A percentile compares a stretch with the other conserved stretches of the same genome.
phyloP scores from a whole-genome alignment of 2,113 vertebrate species.

The Athene cunicularia region DNA sequence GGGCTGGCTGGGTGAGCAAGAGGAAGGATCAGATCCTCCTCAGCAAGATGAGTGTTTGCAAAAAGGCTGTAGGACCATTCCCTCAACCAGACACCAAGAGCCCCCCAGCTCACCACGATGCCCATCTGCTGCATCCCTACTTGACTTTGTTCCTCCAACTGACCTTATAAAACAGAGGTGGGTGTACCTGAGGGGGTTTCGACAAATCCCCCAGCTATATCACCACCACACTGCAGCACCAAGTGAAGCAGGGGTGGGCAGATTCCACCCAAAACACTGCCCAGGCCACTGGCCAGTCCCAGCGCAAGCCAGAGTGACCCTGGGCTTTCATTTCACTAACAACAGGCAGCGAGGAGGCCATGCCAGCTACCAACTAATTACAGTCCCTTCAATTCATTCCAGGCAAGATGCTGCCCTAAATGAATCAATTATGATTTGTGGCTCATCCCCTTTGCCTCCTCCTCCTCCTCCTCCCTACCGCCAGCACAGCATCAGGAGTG shows the following conservation, averaged over 20 bases:
- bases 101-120: neutral
- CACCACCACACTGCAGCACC: neutral
- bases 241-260: neutral
- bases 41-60: neutral
- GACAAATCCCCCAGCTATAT: neutral
- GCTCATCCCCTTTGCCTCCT: neutral
- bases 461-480: neutral
- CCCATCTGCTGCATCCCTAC: neutral
- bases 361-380: neutral
- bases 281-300: accelerated
- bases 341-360: neutral
- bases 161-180: neutral
- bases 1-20: neutral
- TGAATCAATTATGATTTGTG: neutral
- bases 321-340: neutral
- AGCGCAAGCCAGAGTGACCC: neutral
- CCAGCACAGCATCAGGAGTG: accelerated
- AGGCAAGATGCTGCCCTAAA: neutral
- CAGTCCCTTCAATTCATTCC: neutral
- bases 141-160: neutral
- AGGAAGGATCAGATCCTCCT: neutral
- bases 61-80: neutral
- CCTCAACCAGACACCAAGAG: neutral
- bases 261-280: neutral
- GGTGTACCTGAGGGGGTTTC: neutral